These are phyloP conservation scores for Notodonta dromedarius DNA, from an alignment of 2,888 invertebrate species.

Conservation along the genomic window DNA sequence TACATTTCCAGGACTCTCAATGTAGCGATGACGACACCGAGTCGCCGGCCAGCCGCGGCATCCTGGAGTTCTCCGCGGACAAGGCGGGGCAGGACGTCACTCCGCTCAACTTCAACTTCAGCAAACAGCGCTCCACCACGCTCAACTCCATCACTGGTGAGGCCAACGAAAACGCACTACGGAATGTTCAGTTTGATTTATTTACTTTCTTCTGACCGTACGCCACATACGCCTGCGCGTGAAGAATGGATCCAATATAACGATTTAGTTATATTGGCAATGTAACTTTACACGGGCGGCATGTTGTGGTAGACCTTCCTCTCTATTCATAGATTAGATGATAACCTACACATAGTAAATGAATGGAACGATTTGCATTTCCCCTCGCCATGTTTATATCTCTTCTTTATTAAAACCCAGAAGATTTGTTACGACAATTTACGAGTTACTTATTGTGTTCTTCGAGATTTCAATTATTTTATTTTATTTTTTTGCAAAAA, in stretches of 20 bases:
- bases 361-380: conserved; percentile 65
- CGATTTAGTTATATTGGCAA: conserved; percentile 2
- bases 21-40: conserved; percentile 81
- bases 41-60: conserved; percentile 86
- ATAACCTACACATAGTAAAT: conserved; percentile 63
- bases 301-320: conserved; percentile 51
- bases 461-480: not conserved
- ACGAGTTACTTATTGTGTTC: conserved; percentile 16
- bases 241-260: conserved; percentile 15
- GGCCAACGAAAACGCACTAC: conserved; percentile 18
- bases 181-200: conserved; percentile 48
- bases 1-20: conserved; percentile 70
- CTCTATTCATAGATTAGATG: conserved; percentile 63
- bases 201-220: conserved; percentile 34
- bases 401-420: conserved; percentile 42
- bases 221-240: conserved; percentile 42
- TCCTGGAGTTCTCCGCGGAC: conserved; percentile 93
- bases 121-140: conserved; percentile 88
- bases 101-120: conserved; percentile 92
- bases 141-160: conserved; percentile 90
- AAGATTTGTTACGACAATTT: conserved; percentile 27
- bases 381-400: conserved; percentile 56
- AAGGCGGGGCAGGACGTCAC: conserved; percentile 95
- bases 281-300: conserved; percentile 41
- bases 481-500: no score